Base-by-base conservation (phyloP, 2,113 vertebrate genomes). In the Takifugu bimaculatus region DNA sequence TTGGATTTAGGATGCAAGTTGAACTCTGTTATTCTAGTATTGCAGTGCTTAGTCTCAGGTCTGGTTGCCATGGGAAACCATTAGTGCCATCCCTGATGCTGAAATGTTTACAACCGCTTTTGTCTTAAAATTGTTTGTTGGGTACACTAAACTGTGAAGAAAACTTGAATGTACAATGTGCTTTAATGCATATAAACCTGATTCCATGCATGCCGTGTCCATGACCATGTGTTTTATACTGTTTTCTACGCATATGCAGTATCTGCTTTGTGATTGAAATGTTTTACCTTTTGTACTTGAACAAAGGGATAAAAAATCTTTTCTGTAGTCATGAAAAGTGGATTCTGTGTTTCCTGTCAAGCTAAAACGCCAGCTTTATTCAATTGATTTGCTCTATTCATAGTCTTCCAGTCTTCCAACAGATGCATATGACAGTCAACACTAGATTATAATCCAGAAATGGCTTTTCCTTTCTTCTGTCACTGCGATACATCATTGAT, bases 391-490 rank as follows among this genome's bases (percentile, higher is more conserved):
- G n/a, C 53, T 70, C 61, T 78, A 67, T 79, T 70, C 39, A 63
- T 72, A 39, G 66, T 62, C 48, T 76, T 78, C 72, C 68, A 56
- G 65, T 72, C 69, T 63, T 68, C 73, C 67, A 65, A 51, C 15
- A 63, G 48, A 67, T 52, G 43, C 53, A 27, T 42, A 7, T 78
- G 67, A 57, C 61, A 65, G 60, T 74, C 72, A 57, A 48, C 52
- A 4, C 56, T 43, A 45, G 48, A 53, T 52, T 54, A 60, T 47
- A 68, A 78, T 87, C 74, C 44, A 79, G 77, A 77, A 73, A 77
- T 58, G 70, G 77, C 74, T 78, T 75, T 50, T 29, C 29, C 44
- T 78, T 85, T 73, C 63, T 27, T 45, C 63, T 70, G 65, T 67
- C 45, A 26, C 60, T 65, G 54, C 54, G 14, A 59, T 57, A 49